These are phyloP conservation scores for Champsocephalus gunnari DNA, from an alignment of 2,797 vertebrate genomes.

Conservation along the genomic window DNA sequence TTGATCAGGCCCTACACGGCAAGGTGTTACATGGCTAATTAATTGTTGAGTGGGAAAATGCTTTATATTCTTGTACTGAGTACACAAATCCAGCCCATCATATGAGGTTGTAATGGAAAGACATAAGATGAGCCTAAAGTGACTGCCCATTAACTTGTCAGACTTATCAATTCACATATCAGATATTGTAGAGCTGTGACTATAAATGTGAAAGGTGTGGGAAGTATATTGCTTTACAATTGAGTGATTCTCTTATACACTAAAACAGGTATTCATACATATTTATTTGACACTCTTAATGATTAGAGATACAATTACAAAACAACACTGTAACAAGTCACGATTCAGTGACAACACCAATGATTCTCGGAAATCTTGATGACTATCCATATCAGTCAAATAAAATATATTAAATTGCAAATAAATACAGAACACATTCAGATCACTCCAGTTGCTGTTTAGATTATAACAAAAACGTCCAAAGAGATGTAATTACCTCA, in stretches of 20 bases:
- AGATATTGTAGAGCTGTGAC: not conserved
- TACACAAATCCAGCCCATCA: too few relatives aligned
- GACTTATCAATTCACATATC: not conserved
- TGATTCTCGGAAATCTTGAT: not conserved
- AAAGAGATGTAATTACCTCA: constrained; percentile 8
- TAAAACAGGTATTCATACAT: not conserved
- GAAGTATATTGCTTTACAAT: not conserved
- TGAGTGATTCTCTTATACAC: not conserved
- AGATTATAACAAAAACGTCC: not conserved
- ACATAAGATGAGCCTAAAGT: too few relatives aligned
- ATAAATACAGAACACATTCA: constrained; percentile 15
- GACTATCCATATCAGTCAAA: not conserved
- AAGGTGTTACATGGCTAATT: too few relatives aligned
- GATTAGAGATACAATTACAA: not conserved
- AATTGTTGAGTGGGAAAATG: too few relatives aligned
- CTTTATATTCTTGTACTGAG: too few relatives aligned
- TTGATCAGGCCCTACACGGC: too few relatives aligned
- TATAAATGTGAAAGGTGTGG: not conserved
- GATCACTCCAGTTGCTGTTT: not conserved
- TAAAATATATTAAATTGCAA: not conserved
- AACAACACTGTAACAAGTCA: not conserved
- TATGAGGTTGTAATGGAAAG: too few relatives aligned
- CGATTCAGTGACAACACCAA: not conserved
- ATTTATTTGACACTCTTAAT: constrained; percentile 21
- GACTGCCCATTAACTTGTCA: too few relatives aligned